phyloP scores from a whole-genome alignment of 2,888 invertebrate genomes.

The Leptothorax acervorum region DNA sequence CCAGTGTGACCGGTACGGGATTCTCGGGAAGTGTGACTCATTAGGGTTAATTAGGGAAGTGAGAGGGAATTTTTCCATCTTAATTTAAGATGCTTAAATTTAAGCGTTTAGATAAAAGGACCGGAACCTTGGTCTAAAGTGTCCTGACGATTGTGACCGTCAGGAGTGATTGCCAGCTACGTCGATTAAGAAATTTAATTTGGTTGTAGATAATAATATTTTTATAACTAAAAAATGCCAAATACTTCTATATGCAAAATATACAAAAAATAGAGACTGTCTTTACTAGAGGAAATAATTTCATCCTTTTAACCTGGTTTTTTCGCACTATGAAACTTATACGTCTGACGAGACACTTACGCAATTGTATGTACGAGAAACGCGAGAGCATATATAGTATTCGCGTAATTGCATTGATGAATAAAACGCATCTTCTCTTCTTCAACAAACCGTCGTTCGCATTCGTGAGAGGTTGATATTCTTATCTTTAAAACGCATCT shows the following conservation, averaged over 20 bases:
- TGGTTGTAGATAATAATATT: too few species aligned
- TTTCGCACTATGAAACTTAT: not conserved
- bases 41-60: too few species aligned
- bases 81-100: too few species aligned
- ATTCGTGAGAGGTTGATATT: not conserved
- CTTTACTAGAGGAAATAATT: not conserved
- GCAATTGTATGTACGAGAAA: conserved; percentile 34
- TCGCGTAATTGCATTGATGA: not conserved
- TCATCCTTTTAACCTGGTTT: not conserved
- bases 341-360: conserved; percentile 1
- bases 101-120: too few species aligned
- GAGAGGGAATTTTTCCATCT: too few species aligned
- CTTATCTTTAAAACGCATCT: not conserved
- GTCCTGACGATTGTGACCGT: too few species aligned
- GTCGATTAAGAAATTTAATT: too few species aligned
- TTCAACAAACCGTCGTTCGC: not conserved
- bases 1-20: too few species aligned
- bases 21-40: too few species aligned
- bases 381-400: conserved; percentile 17
- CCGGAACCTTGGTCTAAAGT: too few species aligned
- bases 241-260: not conserved
- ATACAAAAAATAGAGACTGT: not conserved
- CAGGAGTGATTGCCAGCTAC: too few species aligned
- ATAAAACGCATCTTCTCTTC: conserved; percentile 2
- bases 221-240: not conserved